Conservation (phyloP, 1,140 invertebrate genomes). For the Diorhabda elongata region DNA sequence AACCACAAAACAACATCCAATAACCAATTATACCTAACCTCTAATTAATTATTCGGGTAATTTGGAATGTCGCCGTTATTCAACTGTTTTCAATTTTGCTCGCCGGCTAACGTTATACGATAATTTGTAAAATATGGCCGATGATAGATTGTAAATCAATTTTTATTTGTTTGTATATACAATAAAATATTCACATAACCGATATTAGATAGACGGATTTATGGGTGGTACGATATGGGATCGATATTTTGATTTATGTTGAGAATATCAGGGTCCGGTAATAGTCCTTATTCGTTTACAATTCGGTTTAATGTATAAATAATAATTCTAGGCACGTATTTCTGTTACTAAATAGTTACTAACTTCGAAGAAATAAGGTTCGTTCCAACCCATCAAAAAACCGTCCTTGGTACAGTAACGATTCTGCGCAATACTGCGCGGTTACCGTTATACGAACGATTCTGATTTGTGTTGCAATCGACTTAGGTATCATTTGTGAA, state of each 20-base stretch:
- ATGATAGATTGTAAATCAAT: slow-evolving; percentile 3
- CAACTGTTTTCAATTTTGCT: background rate
- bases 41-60: slow-evolving; percentile 1
- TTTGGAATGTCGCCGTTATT: background rate
- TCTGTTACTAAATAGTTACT: too few species aligned
- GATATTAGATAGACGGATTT: background rate
- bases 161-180: background rate
- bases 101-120: background rate
- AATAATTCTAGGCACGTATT: too few species aligned
- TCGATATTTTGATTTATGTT: background rate
- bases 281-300: too few species aligned
- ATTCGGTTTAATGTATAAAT: too few species aligned
- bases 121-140: slow-evolving; percentile 2
- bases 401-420: too few species aligned
- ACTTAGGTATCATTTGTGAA: too few species aligned
- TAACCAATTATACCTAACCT: background rate
- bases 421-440: too few species aligned
- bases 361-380: too few species aligned
- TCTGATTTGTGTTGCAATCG: too few species aligned
- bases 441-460: too few species aligned
- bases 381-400: too few species aligned
- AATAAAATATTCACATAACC: background rate
- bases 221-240: background rate
- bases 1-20: background rate
- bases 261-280: background rate